Conservation (phyloP, 2,113 vertebrate genomes). For the Phoenicopterus ruber region DNA sequence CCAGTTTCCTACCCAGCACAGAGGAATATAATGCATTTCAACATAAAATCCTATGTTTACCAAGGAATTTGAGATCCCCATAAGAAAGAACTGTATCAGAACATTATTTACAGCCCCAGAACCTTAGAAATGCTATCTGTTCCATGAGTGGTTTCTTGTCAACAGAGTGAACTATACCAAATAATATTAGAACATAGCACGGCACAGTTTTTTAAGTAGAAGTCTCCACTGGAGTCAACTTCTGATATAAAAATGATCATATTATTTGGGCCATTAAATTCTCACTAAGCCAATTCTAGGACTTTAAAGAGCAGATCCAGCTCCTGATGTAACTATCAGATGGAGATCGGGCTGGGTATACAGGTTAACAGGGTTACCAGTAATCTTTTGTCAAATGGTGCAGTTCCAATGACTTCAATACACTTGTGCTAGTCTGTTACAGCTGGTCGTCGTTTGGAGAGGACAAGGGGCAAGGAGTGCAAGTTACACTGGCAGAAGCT, state of each 20-base stretch:
- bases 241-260: not conserved
- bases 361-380: not conserved
- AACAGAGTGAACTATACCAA: not conserved
- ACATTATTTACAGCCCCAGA: not conserved
- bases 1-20: no score
- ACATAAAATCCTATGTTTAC: not conserved
- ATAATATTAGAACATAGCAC: not conserved
- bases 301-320: not conserved
- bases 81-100: not conserved
- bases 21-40: no score
- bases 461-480: not conserved
- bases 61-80: not conserved
- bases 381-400: not conserved
- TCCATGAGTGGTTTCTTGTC: not conserved
- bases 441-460: not conserved
- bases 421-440: not conserved
- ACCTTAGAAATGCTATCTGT: not conserved
- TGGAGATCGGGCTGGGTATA: not conserved
- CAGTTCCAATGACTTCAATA: not conserved
- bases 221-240: not conserved
- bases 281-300: not conserved
- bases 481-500: not conserved
- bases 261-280: not conserved
- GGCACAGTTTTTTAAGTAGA: not conserved
- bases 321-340: not conserved